A percentile compares a stretch with the other conserved stretches of the same genome.
Conservation (phyloP, 2,888 invertebrate genomes). For the Dynastes hyllus region DNA sequence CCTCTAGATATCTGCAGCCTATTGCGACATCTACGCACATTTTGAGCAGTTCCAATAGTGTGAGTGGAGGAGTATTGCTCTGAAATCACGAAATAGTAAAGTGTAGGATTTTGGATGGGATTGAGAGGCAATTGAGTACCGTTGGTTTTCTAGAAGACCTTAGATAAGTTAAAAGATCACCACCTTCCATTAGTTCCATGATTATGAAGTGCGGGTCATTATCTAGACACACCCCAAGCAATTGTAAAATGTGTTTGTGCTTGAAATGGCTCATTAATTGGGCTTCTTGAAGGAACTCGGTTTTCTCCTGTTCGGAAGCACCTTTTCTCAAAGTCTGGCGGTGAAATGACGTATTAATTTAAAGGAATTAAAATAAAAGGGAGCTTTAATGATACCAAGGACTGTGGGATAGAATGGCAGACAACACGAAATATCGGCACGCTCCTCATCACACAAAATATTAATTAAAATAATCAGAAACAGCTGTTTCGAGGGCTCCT, state of each 20-base stretch:
- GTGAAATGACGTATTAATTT: constrained; percentile 51
- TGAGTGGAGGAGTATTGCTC: constrained; percentile 79
- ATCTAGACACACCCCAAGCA: constrained; percentile 96
- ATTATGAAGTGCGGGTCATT: constrained; percentile 95
- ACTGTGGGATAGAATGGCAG: no score
- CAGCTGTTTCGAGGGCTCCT: no score
- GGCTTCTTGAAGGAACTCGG: constrained; percentile 97
- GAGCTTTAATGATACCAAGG: not conserved
- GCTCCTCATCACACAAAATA: no score
- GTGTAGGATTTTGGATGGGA: no score
- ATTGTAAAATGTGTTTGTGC: constrained; percentile 94
- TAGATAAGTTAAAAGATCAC: constrained; percentile 93
- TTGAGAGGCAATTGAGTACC: constrained; percentile 69
- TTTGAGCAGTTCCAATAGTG: constrained; percentile 87
- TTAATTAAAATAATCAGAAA: no score
- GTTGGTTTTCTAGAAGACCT: constrained; percentile 85
- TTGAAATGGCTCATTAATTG: constrained; percentile 98
- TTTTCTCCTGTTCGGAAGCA: constrained; percentile 91
- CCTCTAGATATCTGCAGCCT: constrained; percentile 96
- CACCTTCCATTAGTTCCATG: constrained; percentile 98
- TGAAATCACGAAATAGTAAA: constrained; percentile 61
- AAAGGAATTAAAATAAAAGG: not conserved
- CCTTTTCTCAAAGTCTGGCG: constrained; percentile 90
- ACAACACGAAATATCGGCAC: no score
- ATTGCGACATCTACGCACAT: constrained; percentile 97